Evolutionary conservation across 2,113 vertebrate species (phyloP), one percentile per base, ranked within the genome.

Genomic region (Penelope pileata): DNA sequence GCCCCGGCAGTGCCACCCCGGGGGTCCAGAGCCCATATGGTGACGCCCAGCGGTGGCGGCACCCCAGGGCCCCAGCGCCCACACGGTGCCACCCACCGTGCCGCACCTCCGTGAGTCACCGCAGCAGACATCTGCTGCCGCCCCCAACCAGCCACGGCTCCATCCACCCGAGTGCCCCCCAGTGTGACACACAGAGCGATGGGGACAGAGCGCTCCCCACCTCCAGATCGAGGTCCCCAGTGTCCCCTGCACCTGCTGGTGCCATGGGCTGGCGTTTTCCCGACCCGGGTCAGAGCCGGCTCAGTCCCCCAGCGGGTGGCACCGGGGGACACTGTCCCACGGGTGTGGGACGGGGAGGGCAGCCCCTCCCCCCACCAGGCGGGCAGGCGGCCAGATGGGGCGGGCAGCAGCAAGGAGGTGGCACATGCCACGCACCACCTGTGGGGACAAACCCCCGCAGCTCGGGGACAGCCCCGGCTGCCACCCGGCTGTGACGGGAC

Each of bases 151-250:
- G 1, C 1, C 69, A 16, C 3, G 19, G 5, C 40, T 23, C 13
- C 51, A 18, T n/a, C 8, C 29, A 18, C 30, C 21, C 9, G 26
- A 7, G 5, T 7, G 6, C 26, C 43, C 45, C 62, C 13, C 3
- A 1, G 21, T 27, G 0, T 11, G 30, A 1, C 34, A 19, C 34
- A 19, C 62, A 34, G 27, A 26, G n/a, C 29, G 30, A 18, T 9
- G 14, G 42, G 60, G 60, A 23, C 17, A 22, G 8, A 24, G 27
- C 24, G 13, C 12, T 23, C 40, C 36, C 16, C 62, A 7, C 9
- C 8, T 30, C 16, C 13, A 3, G 12, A 29, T 54, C 6, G 4
- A 30, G 59, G 45, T 66, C 23, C 10, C 9, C 8, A 11, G 21
- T 16, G 53, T 30, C 30, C 29, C 53, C 21, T 27, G 5, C 15